Base-by-base conservation (phyloP, 2,113 vertebrate species). In the Tragelaphus buxtoni region DNA sequence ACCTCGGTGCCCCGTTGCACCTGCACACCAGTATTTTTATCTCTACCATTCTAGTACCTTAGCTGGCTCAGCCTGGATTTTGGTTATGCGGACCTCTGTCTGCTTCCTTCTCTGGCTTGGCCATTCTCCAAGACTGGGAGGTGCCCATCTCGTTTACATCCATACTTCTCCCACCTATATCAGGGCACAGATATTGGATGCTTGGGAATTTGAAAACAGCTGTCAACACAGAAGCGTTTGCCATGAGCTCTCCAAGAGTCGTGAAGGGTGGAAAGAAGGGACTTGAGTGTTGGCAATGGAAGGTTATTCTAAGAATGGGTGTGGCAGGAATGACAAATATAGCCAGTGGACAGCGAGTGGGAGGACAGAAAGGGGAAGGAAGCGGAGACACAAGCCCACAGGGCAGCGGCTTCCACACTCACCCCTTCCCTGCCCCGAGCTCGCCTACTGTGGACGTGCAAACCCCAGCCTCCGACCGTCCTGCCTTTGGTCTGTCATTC, bases 251-350 rank as follows among this genome's bases (percentile, higher is more conserved):
- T 74, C 20, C 18, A 24, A 35, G 56, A 81, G 30, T 82, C 79
- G 30, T 0, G 0, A 47, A 63, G 55, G 65, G 61, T 51, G 30
- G 49, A 56, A 18, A 39, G 76, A 61, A 83, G 45, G 55, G 39
- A 80, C 28, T 74, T 55, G 17, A 12, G 16, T 95, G 45, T 49
- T 22, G 7, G 30, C 81, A 61, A 47, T 16, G 63, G 69, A 45
- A 79, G 28, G 22, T 86, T 88, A 96, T 94, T 95, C 83, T 93
- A 91, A 82, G 86, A 51, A 72, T 0, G 12, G 63, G 53, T 90
- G 35, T 82, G 93, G 53, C 90, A 95, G 89, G 61, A 90, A 88
- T 88, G 55, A 88, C 77, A 84, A 94, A 84, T 94, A 95, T 61
- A 96, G 61, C 60, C 55, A 2, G 5, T 47, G 22, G 80, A 95